phyloP scores from a whole-genome alignment of 1,140 invertebrate genomes.

The Delia radicum region DNA sequence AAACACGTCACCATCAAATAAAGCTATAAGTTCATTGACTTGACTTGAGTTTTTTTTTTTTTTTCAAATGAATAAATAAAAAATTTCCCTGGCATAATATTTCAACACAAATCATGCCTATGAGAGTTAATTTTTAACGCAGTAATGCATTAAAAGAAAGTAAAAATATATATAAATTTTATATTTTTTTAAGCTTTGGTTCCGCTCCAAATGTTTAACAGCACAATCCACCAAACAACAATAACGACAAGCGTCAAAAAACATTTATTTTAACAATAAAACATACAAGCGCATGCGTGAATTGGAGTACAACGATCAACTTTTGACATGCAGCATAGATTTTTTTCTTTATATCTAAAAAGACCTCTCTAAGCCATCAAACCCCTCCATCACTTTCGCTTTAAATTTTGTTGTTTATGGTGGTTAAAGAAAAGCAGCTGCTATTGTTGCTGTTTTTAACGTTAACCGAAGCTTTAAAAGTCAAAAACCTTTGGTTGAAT shows the following conservation, averaged over 20 bases:
- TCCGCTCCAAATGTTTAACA: constrained; percentile 13
- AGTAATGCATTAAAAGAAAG: constrained; percentile 6
- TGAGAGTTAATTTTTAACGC: background rate
- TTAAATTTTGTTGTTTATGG: background rate
- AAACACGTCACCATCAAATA: background rate
- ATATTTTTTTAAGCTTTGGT: background rate
- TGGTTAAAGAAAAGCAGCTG: background rate
- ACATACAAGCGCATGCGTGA: constrained; percentile 17
- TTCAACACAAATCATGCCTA: constrained; percentile 17
- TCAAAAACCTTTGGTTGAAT: constrained; percentile 8
- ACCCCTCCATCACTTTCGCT: constrained; percentile 2
- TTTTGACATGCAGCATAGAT: background rate
- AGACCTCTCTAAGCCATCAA: background rate
- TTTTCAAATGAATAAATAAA: background rate
- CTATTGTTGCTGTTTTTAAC: background rate
- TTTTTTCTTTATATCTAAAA: background rate
- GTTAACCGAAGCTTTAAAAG: too few species aligned
- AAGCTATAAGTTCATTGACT: background rate
- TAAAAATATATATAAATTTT: background rate
- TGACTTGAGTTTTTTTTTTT: background rate
- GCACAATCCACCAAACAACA: background rate
- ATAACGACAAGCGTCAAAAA: background rate
- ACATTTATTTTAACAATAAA: background rate
- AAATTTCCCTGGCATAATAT: constrained; percentile 14
- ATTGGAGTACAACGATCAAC: constrained; percentile 3